These are phyloP conservation scores for Steinernema carpocapsae DNA, from an alignment of 2,888 invertebrate species.

Conservation along the genomic window DNA sequence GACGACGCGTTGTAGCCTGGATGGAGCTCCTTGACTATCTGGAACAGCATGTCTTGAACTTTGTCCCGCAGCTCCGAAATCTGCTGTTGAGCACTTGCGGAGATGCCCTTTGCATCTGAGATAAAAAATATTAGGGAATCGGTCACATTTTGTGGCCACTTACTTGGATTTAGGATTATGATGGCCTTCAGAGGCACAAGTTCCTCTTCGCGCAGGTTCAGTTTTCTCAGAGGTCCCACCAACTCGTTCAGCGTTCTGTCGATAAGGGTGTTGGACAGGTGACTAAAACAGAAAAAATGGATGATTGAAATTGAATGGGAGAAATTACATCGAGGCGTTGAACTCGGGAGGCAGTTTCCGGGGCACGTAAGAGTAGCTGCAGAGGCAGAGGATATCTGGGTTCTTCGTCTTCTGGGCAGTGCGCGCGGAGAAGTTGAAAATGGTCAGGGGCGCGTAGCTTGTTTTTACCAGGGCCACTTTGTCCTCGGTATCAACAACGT, in stretches of 20 bases:
- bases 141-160: slow-evolving; percentile 29
- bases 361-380: slow-evolving; percentile 65
- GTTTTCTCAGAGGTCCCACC: slow-evolving; percentile 63
- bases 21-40: slow-evolving; percentile 66
- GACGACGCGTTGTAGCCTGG: slow-evolving; percentile 62
- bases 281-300: slow-evolving; percentile 47
- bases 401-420: slow-evolving; percentile 67
- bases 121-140: neutral
- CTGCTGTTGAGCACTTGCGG: slow-evolving; percentile 56
- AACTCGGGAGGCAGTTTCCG: slow-evolving; percentile 64
- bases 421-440: slow-evolving; percentile 67
- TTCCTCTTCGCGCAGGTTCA: slow-evolving; percentile 66
- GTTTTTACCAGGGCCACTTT: slow-evolving; percentile 61
- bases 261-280: slow-evolving; percentile 67
- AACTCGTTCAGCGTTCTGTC: slow-evolving; percentile 67
- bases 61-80: slow-evolving; percentile 65
- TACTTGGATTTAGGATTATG: slow-evolving; percentile 67
- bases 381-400: slow-evolving; percentile 66
- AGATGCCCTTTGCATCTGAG: slow-evolving; percentile 65
- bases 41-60: slow-evolving; percentile 68
- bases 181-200: slow-evolving; percentile 68
- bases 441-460: slow-evolving; percentile 67
- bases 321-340: slow-evolving; percentile 64
- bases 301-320: too few species aligned
- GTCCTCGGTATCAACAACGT: slow-evolving; percentile 64